Conservation (phyloP, 2,797 vertebrate genomes). For the Megaceryle alcyon region DNA sequence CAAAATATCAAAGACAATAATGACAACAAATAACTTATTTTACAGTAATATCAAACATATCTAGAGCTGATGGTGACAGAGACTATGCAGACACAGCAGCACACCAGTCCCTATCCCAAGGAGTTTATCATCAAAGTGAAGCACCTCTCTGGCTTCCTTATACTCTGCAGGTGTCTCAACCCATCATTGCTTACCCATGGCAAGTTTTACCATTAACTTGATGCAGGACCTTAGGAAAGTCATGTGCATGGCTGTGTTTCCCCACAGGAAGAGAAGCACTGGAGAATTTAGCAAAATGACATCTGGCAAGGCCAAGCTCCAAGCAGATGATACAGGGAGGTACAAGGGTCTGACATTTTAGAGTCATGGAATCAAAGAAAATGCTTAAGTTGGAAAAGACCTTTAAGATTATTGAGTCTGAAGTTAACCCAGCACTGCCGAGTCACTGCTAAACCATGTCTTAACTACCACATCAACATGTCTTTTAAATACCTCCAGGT, state of each 20-base stretch:
- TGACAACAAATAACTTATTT: neutral
- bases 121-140: neutral
- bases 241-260: accelerated
- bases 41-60: neutral
- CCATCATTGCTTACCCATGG: neutral
- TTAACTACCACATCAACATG: too few relatives aligned
- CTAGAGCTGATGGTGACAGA: neutral
- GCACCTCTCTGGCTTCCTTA: neutral
- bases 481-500: too few relatives aligned
- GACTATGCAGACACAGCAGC: neutral
- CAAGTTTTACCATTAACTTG: neutral
- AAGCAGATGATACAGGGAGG: neutral
- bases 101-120: neutral
- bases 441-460: too few relatives aligned
- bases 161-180: neutral
- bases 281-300: neutral
- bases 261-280: neutral
- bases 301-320: neutral
- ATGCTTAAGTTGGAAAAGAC: neutral
- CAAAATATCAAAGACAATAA: neutral
- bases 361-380: neutral
- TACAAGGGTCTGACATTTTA: accelerated
- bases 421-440: too few relatives aligned
- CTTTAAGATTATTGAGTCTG: too few relatives aligned
- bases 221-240: neutral